Evolutionary conservation across 2,888 invertebrate species (phyloP).

Genomic region (Ganaspis brasiliensis): DNA sequence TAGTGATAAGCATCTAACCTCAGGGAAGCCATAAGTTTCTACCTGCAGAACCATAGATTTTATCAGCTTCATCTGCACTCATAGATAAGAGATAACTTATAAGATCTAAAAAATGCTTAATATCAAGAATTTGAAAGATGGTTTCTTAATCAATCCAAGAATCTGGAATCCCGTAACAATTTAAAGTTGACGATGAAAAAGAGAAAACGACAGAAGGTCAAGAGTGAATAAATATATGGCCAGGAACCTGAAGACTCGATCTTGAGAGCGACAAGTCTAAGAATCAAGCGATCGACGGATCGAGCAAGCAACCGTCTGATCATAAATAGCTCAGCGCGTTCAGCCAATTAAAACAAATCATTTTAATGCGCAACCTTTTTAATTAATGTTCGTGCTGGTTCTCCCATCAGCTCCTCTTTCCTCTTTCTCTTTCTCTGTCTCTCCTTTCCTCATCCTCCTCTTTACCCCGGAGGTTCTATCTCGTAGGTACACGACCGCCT

Average conservation of each 20-base stretch:
- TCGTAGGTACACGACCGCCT: slow-evolving; percentile 59
- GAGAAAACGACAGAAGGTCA: slow-evolving; percentile 39
- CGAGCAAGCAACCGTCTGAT: slow-evolving; percentile 75
- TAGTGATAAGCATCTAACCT: slow-evolving; percentile 32
- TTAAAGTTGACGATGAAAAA: slow-evolving; percentile 28
- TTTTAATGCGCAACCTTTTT: slow-evolving; percentile 81
- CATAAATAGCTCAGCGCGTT: slow-evolving; percentile 80
- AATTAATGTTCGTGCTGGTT: slow-evolving; percentile 79
- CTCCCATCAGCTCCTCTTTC: slow-evolving; percentile 71
- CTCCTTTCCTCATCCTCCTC: slow-evolving; percentile 53
- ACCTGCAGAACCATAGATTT: slow-evolving; percentile 32
- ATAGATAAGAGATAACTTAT: slow-evolving; percentile 17
- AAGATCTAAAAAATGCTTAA: slow-evolving; percentile 16
- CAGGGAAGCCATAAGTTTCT: slow-evolving; percentile 36
- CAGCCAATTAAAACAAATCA: slow-evolving; percentile 81
- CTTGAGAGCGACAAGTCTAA: slow-evolving; percentile 47
- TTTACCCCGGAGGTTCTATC: slow-evolving; percentile 50
- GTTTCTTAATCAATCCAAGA: slow-evolving; percentile 19
- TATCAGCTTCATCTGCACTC: slow-evolving; percentile 37
- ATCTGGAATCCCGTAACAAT: slow-evolving; percentile 17
- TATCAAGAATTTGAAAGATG: slow-evolving; percentile 17
- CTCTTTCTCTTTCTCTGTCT: slow-evolving; percentile 39
- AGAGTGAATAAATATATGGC: slow-evolving; percentile 28
- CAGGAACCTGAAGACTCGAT: slow-evolving; percentile 18
- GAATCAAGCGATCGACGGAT: slow-evolving; percentile 57